phyloP scores from a whole-genome alignment of 2,888 invertebrate species.

The Eupithecia subfuscata region DNA sequence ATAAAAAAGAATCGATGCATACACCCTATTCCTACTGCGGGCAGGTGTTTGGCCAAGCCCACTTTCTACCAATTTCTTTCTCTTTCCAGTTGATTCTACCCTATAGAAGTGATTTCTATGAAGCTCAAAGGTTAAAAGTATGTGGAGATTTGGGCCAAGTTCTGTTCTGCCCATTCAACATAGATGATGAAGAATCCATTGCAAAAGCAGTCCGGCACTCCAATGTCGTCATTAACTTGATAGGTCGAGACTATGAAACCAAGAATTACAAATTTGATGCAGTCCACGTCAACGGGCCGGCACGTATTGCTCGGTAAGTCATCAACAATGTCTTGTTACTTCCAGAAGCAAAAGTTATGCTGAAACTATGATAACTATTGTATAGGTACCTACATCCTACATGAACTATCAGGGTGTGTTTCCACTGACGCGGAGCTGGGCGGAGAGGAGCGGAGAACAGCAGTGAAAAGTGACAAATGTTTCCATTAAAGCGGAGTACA shows the following conservation, averaged over 20 bases:
- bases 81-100: slow-evolving; percentile 93
- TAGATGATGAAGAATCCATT: slow-evolving; percentile 94
- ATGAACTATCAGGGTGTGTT: no score
- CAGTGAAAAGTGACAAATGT: no score
- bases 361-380: no score
- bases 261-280: slow-evolving; percentile 94
- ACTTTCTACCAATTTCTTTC: not conserved
- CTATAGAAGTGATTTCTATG: slow-evolving; percentile 94
- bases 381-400: no score
- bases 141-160: slow-evolving; percentile 98
- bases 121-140: slow-evolving; percentile 90
- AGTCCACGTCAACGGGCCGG: slow-evolving; percentile 94
- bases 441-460: no score
- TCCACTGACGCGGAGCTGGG: no score
- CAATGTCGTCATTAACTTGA: slow-evolving; percentile 97
- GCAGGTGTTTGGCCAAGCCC: not conserved
- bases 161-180: slow-evolving; percentile 92
- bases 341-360: no score
- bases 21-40: not conserved
- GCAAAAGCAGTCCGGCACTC: slow-evolving; percentile 95
- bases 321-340: not conserved
- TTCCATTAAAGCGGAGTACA: no score
- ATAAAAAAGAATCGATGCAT: no score
- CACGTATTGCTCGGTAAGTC: slow-evolving; percentile 89
- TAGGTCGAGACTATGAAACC: slow-evolving; percentile 97